Base-by-base conservation (phyloP, 2,888 invertebrate genomes). In the Microplitis manilae region DNA sequence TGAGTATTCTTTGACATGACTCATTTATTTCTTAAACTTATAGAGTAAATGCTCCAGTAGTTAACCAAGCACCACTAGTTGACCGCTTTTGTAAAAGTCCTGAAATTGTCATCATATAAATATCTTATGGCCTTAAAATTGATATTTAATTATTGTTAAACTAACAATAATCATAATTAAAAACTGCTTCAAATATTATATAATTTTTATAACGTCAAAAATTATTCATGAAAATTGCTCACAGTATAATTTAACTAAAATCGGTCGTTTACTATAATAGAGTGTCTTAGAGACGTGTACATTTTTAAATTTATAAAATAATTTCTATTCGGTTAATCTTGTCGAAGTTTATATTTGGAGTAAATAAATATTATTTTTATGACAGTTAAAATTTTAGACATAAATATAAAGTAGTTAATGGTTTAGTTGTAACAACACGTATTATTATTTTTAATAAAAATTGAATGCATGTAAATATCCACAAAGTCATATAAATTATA, bases 111-210 rank as follows among this genome's bases (percentile, higher is more conserved):
- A 62, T 62, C 17, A 62, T 0, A 9, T 62, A 13, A 9, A 62
- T 62, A n/a, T 62, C 6, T 62, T 62, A n/a, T 62, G 62, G 5
- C 59, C 41, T 75, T 50, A 68, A 40, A 8, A 68, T 39, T 60
- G 71, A 17, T 41, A 73, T 60, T 50, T 61, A 39, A 39, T 5
- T 68, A 59, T 72, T 75, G 1, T 70, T 41, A 41, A 41, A 41
- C 41, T 41, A 2, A 41, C 9, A 41, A 9, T 41, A 2, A 41
- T 41, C 6, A 0, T 41, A 41, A 41, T 41, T 7, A 41, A 2
- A 8, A 41, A 9, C 8, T 41, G 9, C 9, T 41, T 1, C 41
- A 41, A 41, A 41, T 41, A 41, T 41, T 41, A 6, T 41, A 8
- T 41, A 41, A 41, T 41, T 41, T 41, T 41, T 8, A 9, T 7